Evolutionary conservation across 2,888 invertebrate species (phyloP), one percentile per base, ranked within the genome.

Genomic region (Aethes cnicana): DNA sequence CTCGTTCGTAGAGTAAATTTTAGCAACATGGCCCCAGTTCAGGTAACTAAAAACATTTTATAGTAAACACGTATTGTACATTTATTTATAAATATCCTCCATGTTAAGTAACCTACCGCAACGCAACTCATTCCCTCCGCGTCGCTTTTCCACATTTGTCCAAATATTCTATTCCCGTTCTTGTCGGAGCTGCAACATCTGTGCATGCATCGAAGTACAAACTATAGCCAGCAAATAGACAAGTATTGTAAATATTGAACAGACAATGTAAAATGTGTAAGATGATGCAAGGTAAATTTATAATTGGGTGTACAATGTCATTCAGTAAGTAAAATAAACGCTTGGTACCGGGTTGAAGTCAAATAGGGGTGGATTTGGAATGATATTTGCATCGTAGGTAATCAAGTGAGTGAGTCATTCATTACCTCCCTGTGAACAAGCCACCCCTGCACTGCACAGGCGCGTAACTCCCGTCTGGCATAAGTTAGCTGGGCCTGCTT

Each of bases 401-500:
- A 50, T 53, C 48, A 58, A 47, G 16, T n/a, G 43, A 57, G 57
- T 56, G 35, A 53, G 25, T 47, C 35, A 57, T 65, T 66, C n/a
- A n/a, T 39, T 77, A 92, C 92, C 93, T 90, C 71, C 93, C 93
- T 47, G 82, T 88, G 56, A 90, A 84, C 57, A 78, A 62, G 63
- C 92, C 92, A 25, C 93, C 93, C 79, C 93, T 94, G 70, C 94
- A 94, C 69, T 94, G 94, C 55, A 92, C 92, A 1, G 93, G 88
- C 28, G 90, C 90, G 77, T 89, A 93, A 9, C 75, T 75, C 7
- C 92, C 93, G 65, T 93, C 91, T 14, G 84, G 75, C 37, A n/a
- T n/a, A n/a, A 91, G 80, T 66, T 94, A 94, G 46, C 63, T 81
- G 0, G 73, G 7, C 59, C 67, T 25, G 62, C 58, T 4, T 54